phyloP scores from a whole-genome alignment of 1,140 invertebrate species.

The Bursaphelenchus mucronatus region DNA sequence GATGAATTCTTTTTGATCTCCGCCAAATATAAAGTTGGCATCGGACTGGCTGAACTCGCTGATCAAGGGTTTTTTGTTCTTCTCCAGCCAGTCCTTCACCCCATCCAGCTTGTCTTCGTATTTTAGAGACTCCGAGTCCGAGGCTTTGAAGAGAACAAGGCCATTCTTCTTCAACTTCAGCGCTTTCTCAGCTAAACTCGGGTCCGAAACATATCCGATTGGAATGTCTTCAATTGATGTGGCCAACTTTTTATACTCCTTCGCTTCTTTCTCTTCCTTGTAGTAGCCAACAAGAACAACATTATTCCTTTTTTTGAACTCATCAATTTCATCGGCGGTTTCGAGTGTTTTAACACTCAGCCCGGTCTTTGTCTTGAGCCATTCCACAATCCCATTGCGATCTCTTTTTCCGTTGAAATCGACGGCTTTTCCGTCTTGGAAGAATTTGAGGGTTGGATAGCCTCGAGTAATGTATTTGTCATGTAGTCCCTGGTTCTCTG shows the following conservation, averaged over 20 bases:
- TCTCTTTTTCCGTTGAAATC: constrained; percentile 86
- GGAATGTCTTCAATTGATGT: constrained; percentile 76
- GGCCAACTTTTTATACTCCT: constrained; percentile 77
- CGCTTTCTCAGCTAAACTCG: constrained; percentile 71
- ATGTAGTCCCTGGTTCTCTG: constrained; percentile 52
- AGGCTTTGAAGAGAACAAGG: constrained; percentile 81
- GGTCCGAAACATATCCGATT: constrained; percentile 78
- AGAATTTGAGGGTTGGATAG: constrained; percentile 84
- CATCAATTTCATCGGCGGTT: constrained; percentile 76
- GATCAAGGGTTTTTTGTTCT: constrained; percentile 81
- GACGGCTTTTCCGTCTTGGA: constrained; percentile 74
- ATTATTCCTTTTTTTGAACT: constrained; percentile 74
- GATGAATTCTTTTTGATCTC: constrained; percentile 90
- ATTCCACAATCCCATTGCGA: constrained; percentile 83
- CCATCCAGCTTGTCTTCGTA: constrained; percentile 72
- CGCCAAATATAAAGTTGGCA: constrained; percentile 93
- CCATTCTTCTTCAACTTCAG: constrained; percentile 72
- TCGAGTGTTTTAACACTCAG: constrained; percentile 74
- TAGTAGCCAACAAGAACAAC: constrained; percentile 85
- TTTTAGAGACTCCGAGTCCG: constrained; percentile 82
- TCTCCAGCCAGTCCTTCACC: constrained; percentile 78
- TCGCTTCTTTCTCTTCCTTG: constrained; percentile 72
- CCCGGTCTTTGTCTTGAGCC: constrained; percentile 94
- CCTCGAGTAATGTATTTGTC: constrained; percentile 57
- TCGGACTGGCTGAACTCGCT: constrained; percentile 97